These are phyloP conservation scores for Euborellia annulipes DNA, from an alignment of 1,140 invertebrate species.

Conservation along the genomic window DNA sequence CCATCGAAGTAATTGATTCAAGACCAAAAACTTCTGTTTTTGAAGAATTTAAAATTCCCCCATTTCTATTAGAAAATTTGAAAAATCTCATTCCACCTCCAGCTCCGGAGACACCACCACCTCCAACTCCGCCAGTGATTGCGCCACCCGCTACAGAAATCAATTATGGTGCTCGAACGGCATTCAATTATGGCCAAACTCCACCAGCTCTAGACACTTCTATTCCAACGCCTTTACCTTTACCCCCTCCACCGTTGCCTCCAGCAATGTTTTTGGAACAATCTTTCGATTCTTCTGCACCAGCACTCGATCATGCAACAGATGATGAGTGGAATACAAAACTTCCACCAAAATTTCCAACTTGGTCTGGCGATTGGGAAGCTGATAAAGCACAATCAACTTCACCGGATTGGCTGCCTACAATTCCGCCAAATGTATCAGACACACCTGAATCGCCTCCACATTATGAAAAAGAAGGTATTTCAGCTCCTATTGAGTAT, in stretches of 20 bases:
- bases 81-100: constrained; percentile 14
- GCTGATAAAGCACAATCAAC: background rate
- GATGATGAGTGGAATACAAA: constrained; percentile 12
- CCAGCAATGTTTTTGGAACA: too few relatives aligned
- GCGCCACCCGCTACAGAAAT: too few relatives aligned
- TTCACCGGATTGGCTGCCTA: constrained; percentile 8
- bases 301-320: too few relatives aligned
- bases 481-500: constrained; percentile 37
- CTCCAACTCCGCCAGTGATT: constrained; percentile 25
- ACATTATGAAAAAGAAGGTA: constrained; percentile 39
- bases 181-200: too few relatives aligned
- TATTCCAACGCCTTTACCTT: constrained; percentile 2
- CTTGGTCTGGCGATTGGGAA: constrained; percentile 21
- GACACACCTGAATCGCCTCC: constrained; percentile 42
- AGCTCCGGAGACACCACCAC: constrained; percentile 38
- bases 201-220: background rate
- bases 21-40: constrained; percentile 13
- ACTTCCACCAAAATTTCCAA: constrained; percentile 33
- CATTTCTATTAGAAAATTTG: too few relatives aligned
- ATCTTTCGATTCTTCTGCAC: too few relatives aligned
- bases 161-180: too few relatives aligned
- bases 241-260: constrained; percentile 7
- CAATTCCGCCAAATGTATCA: constrained; percentile 5
- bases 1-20: constrained; percentile 35
- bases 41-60: background rate